Evolutionary conservation across 2,797 vertebrate genomes (phyloP).

Genomic region (Pangasius mekongensis): DNA sequence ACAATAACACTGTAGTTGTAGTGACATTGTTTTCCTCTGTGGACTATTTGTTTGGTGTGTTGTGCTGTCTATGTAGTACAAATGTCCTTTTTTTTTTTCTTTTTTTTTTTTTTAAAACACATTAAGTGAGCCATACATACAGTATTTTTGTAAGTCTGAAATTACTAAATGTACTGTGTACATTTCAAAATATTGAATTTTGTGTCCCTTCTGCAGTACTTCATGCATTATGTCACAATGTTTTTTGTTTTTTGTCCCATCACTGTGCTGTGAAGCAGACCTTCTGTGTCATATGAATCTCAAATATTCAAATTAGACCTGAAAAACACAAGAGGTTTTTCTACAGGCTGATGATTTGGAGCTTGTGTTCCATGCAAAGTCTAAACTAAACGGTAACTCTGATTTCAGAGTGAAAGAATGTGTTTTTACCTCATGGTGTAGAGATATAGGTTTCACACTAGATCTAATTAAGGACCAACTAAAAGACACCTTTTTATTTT

Average conservation of each 20-base stretch:
- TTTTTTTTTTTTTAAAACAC: not conserved
- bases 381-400: conserved; percentile 71
- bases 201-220: conserved; percentile 57
- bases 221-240: conserved; percentile 40
- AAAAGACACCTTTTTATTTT: conserved; percentile 29
- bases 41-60: conserved; percentile 63
- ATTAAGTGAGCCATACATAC: conserved; percentile 65
- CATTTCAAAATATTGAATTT: conserved; percentile 63
- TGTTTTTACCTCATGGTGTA: conserved; percentile 78
- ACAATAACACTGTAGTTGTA: conserved; percentile 69
- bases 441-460: conserved; percentile 65
- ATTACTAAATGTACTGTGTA: conserved; percentile 68
- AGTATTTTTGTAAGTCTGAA: conserved; percentile 79
- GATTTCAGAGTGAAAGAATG: conserved; percentile 73
- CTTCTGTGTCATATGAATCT: conserved; percentile 35
- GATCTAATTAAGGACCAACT: conserved; percentile 75
- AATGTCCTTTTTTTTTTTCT: not conserved
- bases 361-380: conserved; percentile 69
- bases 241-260: conserved; percentile 20
- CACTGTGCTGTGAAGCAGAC: conserved; percentile 56
- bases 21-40: conserved; percentile 74
- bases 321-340: conserved; percentile 24
- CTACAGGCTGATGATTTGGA: conserved; percentile 59
- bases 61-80: conserved; percentile 55
- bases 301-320: conserved; percentile 37